A percentile compares a stretch with the other conserved stretches of the same genome.
phyloP scores from a whole-genome alignment of 2,797 vertebrate genomes.

The Taeniopygia guttata region DNA sequence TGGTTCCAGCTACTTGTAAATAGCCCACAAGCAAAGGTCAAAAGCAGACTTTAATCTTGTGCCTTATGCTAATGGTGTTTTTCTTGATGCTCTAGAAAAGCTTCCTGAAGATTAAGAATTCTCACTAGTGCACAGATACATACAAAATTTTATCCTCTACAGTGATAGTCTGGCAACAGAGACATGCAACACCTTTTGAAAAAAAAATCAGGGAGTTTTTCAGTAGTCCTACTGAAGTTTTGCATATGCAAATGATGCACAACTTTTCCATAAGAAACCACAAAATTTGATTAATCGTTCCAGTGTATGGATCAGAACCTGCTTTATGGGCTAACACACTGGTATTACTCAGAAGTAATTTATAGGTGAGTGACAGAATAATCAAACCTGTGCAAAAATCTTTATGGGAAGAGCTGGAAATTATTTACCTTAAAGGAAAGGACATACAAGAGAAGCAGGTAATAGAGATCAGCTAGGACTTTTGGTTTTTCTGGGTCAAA shows the following conservation, averaged over 20 bases:
- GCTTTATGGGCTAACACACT: not conserved
- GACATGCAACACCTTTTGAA: not conserved
- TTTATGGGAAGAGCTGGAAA: not conserved
- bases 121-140: not conserved
- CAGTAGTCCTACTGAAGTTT: not conserved
- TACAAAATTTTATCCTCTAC: not conserved
- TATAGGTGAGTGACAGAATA: not conserved
- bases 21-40: not conserved
- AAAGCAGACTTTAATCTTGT: not conserved
- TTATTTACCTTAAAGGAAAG: not conserved
- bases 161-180: not conserved
- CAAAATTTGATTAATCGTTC: not conserved
- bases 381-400: not conserved
- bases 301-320: not conserved
- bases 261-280: not conserved
- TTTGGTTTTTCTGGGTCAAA: not conserved
- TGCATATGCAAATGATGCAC: not conserved
- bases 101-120: not conserved
- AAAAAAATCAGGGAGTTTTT: not conserved
- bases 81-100: not conserved
- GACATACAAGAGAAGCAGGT: not conserved
- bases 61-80: not conserved
- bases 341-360: not conserved
- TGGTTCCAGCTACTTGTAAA: not conserved
- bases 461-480: not conserved